Evolutionary conservation across 2,797 vertebrate genomes (phyloP).

Genomic region (Mormyrops attenuatus): DNA sequence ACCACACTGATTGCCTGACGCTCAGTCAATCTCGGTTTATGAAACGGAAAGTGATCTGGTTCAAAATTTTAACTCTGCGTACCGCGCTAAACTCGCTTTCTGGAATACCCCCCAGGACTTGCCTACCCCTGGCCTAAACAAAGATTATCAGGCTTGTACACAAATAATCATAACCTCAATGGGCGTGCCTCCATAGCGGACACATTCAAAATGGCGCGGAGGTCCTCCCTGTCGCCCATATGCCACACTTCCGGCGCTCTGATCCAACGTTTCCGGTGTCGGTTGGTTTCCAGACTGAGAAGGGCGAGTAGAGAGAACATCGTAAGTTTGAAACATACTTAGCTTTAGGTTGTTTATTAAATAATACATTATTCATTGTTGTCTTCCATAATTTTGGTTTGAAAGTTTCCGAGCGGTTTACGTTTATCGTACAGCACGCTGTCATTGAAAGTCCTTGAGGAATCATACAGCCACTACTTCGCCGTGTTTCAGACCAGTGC

Average conservation of each 20-base stretch:
- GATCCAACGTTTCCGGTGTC: conserved; percentile 28
- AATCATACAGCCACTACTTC: neutral
- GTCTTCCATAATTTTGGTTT: neutral
- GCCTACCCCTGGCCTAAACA: neutral
- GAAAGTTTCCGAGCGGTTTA: neutral
- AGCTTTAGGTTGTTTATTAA: neutral
- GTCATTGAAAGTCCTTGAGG: conserved; percentile 52
- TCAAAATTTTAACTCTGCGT: neutral
- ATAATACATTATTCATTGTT: neutral
- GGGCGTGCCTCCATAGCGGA: neutral
- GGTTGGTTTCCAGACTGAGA: conserved; percentile 65
- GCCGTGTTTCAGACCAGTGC: neutral
- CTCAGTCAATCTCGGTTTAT: neutral
- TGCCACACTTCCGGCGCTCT: conserved; percentile 41
- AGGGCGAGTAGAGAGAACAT: conserved; percentile 62
- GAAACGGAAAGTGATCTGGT: neutral
- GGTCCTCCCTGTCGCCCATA: neutral
- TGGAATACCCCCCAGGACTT: neutral
- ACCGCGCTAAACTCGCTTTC: neutral
- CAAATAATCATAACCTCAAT: neutral
- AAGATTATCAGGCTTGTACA: neutral
- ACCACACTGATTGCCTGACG: neutral
- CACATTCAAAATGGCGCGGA: conserved; percentile 25
- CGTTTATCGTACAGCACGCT: neutral
- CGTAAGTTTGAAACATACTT: conserved; percentile 45